Conservation (phyloP, 2,888 invertebrate species). For the Pollenia labialis region DNA sequence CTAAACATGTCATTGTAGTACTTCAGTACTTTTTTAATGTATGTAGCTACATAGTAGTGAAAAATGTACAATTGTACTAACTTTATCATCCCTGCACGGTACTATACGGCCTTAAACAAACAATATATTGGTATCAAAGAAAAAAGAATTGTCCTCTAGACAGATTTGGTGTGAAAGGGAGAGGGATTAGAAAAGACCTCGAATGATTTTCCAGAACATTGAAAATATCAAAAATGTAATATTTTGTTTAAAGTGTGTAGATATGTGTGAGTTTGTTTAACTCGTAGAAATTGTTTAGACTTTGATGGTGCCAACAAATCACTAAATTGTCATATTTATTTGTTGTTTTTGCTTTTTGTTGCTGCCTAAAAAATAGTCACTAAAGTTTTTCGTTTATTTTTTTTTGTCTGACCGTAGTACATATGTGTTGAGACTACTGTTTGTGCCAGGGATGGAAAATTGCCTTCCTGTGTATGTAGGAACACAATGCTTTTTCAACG, state of each 20-base stretch:
- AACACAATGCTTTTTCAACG: too few species aligned
- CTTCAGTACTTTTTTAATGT: too few species aligned
- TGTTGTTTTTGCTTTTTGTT: conserved; percentile 26
- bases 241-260: not conserved
- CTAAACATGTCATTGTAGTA: too few species aligned
- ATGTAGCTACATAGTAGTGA: too few species aligned
- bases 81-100: too few species aligned
- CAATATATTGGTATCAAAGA: conserved; percentile 51
- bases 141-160: conserved; percentile 18
- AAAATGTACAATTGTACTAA: too few species aligned
- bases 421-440: not conserved
- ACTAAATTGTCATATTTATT: conserved; percentile 54
- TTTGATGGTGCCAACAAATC: conserved; percentile 44
- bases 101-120: conserved; percentile 12
- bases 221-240: not conserved
- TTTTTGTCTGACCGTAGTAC: conserved; percentile 2
- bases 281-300: conserved; percentile 34
- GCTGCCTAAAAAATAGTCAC: conserved; percentile 8
- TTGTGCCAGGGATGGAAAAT: too few species aligned
- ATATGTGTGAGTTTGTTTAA: not conserved
- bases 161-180: not conserved
- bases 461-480: too few species aligned
- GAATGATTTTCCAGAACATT: conserved; percentile 50
- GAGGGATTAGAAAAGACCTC: not conserved
- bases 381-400: not conserved